Conservation (phyloP, 2,888 invertebrate genomes). For the Andrena marginata region DNA sequence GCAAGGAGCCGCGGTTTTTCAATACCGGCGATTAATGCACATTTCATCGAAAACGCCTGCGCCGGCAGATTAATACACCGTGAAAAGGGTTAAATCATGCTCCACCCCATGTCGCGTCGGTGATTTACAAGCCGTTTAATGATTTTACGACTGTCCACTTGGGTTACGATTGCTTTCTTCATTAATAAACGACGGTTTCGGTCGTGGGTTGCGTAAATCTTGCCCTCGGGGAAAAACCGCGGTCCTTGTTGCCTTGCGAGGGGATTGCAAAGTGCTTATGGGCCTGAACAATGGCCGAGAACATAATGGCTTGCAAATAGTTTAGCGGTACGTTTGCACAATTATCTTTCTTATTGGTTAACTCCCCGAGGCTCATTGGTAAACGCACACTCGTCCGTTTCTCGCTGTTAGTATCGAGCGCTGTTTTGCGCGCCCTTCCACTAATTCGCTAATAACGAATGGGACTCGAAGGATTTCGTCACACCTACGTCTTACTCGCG, state of each 20-base stretch:
- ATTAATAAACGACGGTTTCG: conserved; percentile 59
- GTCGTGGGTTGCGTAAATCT: conserved; percentile 42
- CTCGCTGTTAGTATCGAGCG: conserved; percentile 71
- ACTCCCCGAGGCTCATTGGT: conserved; percentile 4
- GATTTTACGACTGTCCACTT: conserved; percentile 68
- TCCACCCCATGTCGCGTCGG: conserved; percentile 57
- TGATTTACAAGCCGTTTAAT: conserved; percentile 70
- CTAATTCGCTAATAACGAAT: conserved; percentile 68
- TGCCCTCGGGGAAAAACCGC: conserved; percentile 37
- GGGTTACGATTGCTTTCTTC: conserved; percentile 66
- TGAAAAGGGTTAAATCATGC: conserved; percentile 69
- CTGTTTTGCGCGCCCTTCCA: conserved; percentile 62
- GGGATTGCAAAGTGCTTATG: not conserved
- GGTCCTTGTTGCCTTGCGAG: not conserved
- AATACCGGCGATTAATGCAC: conserved; percentile 66
- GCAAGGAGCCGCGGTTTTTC: conserved; percentile 46
- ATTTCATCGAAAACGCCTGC: conserved; percentile 70
- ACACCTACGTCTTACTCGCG: conserved; percentile 16
- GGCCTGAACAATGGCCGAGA: not conserved
- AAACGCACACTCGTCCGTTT: conserved; percentile 48
- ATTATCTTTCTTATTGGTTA: too few relatives aligned
- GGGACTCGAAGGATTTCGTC: conserved; percentile 51
- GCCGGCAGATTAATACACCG: conserved; percentile 66
- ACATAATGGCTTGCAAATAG: too few relatives aligned
- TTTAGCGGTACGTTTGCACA: too few relatives aligned